Evolutionary conservation across 2,797 vertebrate species (phyloP), one percentile per base, ranked within the genome.

Genomic region (Alcedo atthis): DNA sequence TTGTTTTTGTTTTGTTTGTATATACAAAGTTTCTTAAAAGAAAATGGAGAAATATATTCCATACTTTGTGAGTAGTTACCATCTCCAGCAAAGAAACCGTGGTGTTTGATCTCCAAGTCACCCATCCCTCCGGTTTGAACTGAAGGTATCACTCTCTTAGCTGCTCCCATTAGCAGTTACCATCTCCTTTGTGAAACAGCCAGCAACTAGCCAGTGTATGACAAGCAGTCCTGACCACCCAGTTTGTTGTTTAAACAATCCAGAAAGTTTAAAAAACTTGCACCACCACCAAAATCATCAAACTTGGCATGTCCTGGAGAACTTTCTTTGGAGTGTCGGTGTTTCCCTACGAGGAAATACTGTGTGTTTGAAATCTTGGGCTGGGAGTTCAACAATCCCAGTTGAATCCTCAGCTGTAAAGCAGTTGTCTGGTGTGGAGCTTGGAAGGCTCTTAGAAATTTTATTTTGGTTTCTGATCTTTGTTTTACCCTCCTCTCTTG

Each of bases 221-320:
- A 53, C 71, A 94, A 37, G 28, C 24, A 2, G 33, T 90, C 21
- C 69, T 89, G 92, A 78, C 93, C 93, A 95, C 92, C 89, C 88
- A 94, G 42, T 80, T 77, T 45, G 77, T 89, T 92, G 74, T 87
- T 92, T 96, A 91, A 94, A 81, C 77, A 87, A 89, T 77, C 30
- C 49, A 66, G 35, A 54, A 55, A 85, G 79, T 46, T 91, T 71
- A 61, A 70, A 81, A 66, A 49, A 7, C 24, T 85, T 88, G 53
- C 20, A 48, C 43, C 17, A 69, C 57, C 30, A 63, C 59, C 73
- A 61, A 61, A 75, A 21, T 59, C 42, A 62, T 63, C 86, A 84
- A 93, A 78, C 51, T 87, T 94, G 87, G 87, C 68, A 20, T 37
- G 30, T 67, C 58, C 53, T 70, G n/a, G 48, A 63, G 81, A 82